A percentile compares a stretch with the other conserved stretches of the same genome.
These are phyloP conservation scores for Ylistrum balloti DNA, from an alignment of 1,140 invertebrate species.

Conservation along the genomic window DNA sequence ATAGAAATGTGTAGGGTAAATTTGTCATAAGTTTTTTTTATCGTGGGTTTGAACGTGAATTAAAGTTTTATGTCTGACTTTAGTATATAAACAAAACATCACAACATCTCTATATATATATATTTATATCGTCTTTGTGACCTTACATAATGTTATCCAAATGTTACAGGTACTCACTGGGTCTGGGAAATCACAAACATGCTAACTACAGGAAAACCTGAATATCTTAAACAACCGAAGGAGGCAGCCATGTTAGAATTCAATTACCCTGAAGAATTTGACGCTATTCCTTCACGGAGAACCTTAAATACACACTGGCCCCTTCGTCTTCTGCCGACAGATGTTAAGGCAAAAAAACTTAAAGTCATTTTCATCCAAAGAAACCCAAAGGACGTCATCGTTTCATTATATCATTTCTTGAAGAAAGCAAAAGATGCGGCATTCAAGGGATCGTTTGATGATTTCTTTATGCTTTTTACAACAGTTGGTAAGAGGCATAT, in stretches of 20 bases:
- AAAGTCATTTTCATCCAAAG: conserved; percentile 66
- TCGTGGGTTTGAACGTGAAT: too few relatives aligned
- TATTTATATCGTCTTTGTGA: too few relatives aligned
- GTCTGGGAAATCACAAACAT: conserved; percentile 61
- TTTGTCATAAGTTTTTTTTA: too few relatives aligned
- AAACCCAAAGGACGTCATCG: conserved; percentile 71
- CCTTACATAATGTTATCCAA: too few relatives aligned
- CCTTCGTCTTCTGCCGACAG: conserved; percentile 52
- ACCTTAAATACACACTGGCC: conserved; percentile 68
- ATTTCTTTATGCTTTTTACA: conserved; percentile 22
- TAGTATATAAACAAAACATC: too few relatives aligned
- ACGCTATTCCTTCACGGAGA: conserved; percentile 57
- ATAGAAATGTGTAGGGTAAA: too few relatives aligned
- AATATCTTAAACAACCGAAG: conserved; percentile 53
- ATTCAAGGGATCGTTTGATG: conserved; percentile 44
- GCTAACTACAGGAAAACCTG: conserved; percentile 56
- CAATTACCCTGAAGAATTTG: conserved; percentile 55
- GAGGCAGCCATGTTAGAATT: conserved; percentile 60
- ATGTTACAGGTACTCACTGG: conserved; percentile 59
- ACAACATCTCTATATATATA: too few relatives aligned
- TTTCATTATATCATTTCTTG: conserved; percentile 67
- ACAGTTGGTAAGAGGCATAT: background rate
- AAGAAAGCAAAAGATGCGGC: background rate
- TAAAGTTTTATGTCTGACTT: too few relatives aligned
- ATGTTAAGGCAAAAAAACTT: conserved; percentile 57